A percentile compares a stretch with the other conserved stretches of the same genome.
Conservation (phyloP, 2,797 vertebrate genomes). For the Glossophaga mutica region DNA sequence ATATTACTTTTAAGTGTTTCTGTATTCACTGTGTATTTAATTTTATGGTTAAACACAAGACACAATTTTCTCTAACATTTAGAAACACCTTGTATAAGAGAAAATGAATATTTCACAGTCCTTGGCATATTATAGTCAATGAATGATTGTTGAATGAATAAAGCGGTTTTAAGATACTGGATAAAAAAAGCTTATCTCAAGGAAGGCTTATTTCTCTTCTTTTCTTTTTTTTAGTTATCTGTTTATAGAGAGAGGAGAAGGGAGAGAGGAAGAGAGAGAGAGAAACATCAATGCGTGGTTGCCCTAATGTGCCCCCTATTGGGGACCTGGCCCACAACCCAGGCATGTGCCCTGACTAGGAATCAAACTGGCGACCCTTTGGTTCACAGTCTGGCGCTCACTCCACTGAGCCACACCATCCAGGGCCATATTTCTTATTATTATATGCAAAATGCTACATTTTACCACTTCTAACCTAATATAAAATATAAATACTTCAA, state of each 20-base stretch:
- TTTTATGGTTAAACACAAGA: conserved; percentile 10
- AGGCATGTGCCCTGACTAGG: no score
- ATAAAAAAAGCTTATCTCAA: not conserved
- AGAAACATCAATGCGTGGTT: no score
- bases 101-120: not conserved
- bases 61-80: conserved; percentile 17
- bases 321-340: no score
- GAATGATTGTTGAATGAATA: not conserved
- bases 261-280: no score
- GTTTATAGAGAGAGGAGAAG: no score
- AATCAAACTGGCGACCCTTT: no score
- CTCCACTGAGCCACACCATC: no score
- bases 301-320: no score
- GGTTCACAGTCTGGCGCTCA: no score
- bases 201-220: not conserved
- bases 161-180: conserved; percentile 16
- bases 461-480: not conserved
- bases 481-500: conserved; percentile 7
- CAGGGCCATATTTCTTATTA: not conserved
- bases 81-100: not conserved
- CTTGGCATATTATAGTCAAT: not conserved
- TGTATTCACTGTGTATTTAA: conserved; percentile 3
- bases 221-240: no score
- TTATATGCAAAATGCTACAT: not conserved
- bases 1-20: not conserved